Percentiles rank a stretch among this genome's conserved stretches.
Conservation (phyloP, 2,113 vertebrate genomes). For the Perca fluviatilis region DNA sequence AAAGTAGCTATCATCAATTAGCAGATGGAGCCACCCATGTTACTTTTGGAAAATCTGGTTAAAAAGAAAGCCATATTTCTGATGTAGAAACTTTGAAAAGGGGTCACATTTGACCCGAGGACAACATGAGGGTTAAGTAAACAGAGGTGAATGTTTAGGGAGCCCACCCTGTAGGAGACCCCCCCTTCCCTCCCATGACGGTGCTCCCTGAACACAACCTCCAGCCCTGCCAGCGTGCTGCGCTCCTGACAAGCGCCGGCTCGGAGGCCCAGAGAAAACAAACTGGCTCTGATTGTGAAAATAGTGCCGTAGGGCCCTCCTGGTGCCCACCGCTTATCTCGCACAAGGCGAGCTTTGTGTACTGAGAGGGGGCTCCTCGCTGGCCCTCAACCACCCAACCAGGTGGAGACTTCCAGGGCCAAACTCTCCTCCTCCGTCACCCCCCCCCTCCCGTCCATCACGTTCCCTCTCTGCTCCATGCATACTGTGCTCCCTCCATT, state of each 20-base stretch:
- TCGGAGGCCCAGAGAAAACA: conserved; percentile 85
- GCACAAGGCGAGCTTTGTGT: conserved; percentile 85
- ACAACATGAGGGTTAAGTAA: conserved; percentile 48
- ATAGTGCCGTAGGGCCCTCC: conserved; percentile 80
- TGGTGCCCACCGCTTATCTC: conserved; percentile 81
- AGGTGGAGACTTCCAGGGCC: conserved; percentile 80
- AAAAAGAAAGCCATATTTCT: too few relatives aligned
- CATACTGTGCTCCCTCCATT: conserved; percentile 48
- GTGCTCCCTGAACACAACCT: conserved; percentile 64
- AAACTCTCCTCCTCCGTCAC: conserved; percentile 41
- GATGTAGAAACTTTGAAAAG: too few relatives aligned
- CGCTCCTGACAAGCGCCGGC: conserved; percentile 73
- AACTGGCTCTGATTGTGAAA: conserved; percentile 85
- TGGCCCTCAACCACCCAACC: conserved; percentile 73
- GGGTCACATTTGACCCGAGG: too few relatives aligned
- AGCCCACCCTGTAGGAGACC: conserved; percentile 72
- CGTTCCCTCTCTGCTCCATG: conserved; percentile 61
- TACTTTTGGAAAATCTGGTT: too few relatives aligned
- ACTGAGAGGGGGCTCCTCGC: conserved; percentile 64
- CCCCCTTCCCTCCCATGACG: conserved; percentile 25
- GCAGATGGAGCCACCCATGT: too few relatives aligned
- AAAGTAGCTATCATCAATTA: too few relatives aligned
- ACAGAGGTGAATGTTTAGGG: conserved; percentile 68
- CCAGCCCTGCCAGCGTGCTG: conserved; percentile 67
- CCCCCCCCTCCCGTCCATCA: conserved; percentile 44